These are phyloP conservation scores for Mnemiopsis leidyi DNA, from an alignment of 37 sponge, comb jelly and placozoan species.

Conservation along the genomic window DNA sequence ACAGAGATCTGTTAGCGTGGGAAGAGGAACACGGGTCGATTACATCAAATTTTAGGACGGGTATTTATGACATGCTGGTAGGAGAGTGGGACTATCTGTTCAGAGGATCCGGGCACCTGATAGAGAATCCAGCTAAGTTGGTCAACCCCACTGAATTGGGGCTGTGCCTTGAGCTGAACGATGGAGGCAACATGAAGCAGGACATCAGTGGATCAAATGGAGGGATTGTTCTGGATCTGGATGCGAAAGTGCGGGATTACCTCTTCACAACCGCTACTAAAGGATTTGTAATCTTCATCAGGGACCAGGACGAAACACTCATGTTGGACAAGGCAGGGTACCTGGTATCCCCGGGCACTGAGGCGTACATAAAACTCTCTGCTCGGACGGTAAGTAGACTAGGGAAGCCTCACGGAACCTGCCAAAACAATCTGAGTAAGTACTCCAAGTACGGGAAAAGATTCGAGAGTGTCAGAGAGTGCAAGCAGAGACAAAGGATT, in stretches of 20 bases:
- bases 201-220: neutral
- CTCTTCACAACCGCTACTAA: slow-evolving; percentile 45
- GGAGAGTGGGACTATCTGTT: slow-evolving; percentile 28
- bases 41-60: neutral
- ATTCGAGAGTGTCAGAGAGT: slow-evolving; percentile 32
- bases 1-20: neutral
- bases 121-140: neutral
- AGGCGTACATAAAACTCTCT: neutral
- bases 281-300: slow-evolving; percentile 2
- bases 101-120: neutral
- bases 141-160: neutral
- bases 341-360: slow-evolving; percentile 27
- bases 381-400: neutral
- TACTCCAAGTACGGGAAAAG: neutral
- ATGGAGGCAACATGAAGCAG: neutral
- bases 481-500: slow-evolving; percentile 15
- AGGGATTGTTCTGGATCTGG: slow-evolving; percentile 9
- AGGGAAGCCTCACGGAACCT: slow-evolving; percentile 5
- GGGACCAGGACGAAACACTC: slow-evolving; percentile 45
- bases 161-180: slow-evolving; percentile 6
- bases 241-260: slow-evolving; percentile 17
- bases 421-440: neutral
- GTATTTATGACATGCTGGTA: neutral
- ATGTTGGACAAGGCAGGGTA: slow-evolving; percentile 47
- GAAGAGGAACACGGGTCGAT: slow-evolving; percentile 21